These are phyloP conservation scores for Arctocebus calabarensis DNA, from an alignment of 2,797 vertebrate genomes.

Conservation along the genomic window DNA sequence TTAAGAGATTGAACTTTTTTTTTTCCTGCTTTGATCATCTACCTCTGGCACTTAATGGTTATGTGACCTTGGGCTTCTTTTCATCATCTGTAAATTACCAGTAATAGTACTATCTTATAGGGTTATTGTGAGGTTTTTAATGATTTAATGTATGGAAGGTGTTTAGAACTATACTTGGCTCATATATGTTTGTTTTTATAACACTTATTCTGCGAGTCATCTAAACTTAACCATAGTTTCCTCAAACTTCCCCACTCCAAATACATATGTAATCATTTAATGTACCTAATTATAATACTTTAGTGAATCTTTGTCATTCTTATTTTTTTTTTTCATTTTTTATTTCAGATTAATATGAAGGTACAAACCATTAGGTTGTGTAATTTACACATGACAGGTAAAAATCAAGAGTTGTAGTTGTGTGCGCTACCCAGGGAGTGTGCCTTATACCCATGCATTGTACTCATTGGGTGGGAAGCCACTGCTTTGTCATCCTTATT, in stretches of 20 bases:
- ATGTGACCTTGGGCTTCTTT: neutral
- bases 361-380: too few relatives aligned
- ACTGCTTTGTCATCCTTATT: neutral
- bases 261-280: neutral
- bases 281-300: neutral
- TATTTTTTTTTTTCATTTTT: neutral
- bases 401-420: too few relatives aligned
- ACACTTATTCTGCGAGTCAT: neutral
- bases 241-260: rapidly evolving
- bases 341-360: too few relatives aligned
- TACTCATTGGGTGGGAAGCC: too few relatives aligned
- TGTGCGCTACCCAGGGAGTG: too few relatives aligned
- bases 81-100: neutral
- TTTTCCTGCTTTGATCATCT: neutral
- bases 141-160: neutral
- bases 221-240: neutral
- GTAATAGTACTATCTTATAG: neutral
- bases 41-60: neutral
- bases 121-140: neutral
- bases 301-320: neutral
- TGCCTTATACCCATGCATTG: too few relatives aligned
- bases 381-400: too few relatives aligned
- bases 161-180: neutral
- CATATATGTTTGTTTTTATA: neutral
- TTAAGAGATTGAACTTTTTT: constrained; percentile 7